phyloP scores from a whole-genome alignment of 2,888 invertebrate species.

The Athrips mouffetella region DNA sequence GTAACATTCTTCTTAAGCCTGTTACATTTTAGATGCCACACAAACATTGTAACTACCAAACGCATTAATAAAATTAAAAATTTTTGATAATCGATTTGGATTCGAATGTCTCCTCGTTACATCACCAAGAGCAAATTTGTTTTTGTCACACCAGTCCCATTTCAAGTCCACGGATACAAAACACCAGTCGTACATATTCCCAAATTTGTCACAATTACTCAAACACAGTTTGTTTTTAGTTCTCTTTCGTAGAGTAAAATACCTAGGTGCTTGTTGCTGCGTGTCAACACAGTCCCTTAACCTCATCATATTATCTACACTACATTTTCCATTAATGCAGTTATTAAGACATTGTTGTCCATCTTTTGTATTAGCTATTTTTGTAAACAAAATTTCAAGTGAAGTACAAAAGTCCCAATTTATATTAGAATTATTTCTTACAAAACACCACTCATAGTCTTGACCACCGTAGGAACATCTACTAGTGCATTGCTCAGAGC shows the following conservation, averaged over 20 bases:
- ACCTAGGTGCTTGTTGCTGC: too few species aligned
- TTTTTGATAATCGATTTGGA: too few species aligned
- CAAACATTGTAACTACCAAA: too few species aligned
- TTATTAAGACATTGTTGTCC: background rate
- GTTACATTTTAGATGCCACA: too few species aligned
- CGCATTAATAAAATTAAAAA: too few species aligned
- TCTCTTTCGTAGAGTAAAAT: too few species aligned
- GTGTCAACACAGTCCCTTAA: too few species aligned
- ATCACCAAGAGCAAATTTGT: too few species aligned
- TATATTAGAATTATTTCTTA: background rate
- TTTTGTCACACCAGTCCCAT: slow-evolving; percentile 1
- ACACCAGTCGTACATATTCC: background rate
- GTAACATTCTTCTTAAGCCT: too few species aligned
- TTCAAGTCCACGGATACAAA: background rate
- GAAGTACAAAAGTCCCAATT: background rate
- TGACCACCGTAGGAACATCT: background rate
- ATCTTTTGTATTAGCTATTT: background rate
- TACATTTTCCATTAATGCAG: background rate
- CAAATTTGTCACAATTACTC: background rate
- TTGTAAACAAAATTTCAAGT: background rate
- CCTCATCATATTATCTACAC: too few species aligned
- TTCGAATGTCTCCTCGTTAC: too few species aligned
- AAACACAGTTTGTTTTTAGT: too few species aligned
- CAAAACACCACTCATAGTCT: background rate
- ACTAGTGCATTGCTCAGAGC: background rate